Evolutionary conservation across 92 coral and sea anemone genomes (phyloP).

Genomic region (Paramuricea clavata): DNA sequence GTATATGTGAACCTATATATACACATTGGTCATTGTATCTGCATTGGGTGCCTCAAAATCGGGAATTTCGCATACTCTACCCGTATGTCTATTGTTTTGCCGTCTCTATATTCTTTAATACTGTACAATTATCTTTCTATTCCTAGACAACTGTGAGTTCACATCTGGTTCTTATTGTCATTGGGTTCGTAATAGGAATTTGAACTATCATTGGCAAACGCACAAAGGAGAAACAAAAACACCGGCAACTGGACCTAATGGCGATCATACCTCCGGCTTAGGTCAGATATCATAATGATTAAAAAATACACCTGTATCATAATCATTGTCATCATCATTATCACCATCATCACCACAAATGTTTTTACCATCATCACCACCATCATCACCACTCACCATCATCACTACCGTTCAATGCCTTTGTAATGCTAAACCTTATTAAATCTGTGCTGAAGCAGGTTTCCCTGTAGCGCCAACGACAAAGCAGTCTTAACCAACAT

Average conservation of each 20-base stretch:
- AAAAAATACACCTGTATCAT: neutral
- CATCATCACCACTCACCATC: too few species aligned
- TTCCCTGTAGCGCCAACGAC: too few species aligned
- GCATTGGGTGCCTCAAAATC: too few species aligned
- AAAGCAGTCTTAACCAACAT: too few species aligned
- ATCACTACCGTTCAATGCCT: too few species aligned
- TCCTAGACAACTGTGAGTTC: conserved; percentile 82
- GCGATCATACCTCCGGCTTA: conserved; percentile 75
- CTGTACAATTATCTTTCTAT: neutral
- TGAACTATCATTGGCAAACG: conserved; percentile 63
- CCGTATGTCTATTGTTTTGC: too few species aligned
- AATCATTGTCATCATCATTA: neutral
- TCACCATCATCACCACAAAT: neutral
- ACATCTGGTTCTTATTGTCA: conserved; percentile 62
- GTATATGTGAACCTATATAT: too few species aligned
- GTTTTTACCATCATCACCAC: neutral
- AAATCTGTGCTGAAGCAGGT: too few species aligned
- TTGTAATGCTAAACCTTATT: too few species aligned
- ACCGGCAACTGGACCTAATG: conserved; percentile 73
- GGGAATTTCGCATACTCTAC: too few species aligned
- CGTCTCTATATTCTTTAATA: too few species aligned
- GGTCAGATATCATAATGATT: conserved; percentile 43
- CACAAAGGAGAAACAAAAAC: conserved; percentile 65
- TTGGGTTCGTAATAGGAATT: conserved; percentile 65
- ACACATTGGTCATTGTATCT: too few species aligned